Evolutionary conservation across 2,113 vertebrate genomes (phyloP), one percentile per base, ranked within the genome.

Genomic region (Panurus biarmicus): DNA sequence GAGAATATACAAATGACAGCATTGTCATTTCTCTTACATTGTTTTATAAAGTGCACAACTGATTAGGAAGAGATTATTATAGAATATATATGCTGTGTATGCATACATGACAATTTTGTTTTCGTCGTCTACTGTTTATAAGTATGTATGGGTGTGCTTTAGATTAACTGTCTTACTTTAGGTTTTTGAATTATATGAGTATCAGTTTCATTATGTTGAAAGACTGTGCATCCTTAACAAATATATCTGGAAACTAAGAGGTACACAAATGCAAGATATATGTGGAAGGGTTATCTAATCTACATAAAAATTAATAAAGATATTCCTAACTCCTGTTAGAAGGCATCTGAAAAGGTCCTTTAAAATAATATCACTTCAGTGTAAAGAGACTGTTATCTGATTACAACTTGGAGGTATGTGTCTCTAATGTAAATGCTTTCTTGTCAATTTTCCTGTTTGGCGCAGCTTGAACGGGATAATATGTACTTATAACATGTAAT

Each of bases 1-100:
- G 85, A 93, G 96, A 97, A 97, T 98, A 97, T 93, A 98, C 98
- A 98, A 98, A 98, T 98, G 98, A 98, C 98, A 97, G 97, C 94
- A 97, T 96, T 98, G 97, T 97, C 97, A 98, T 96, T 96, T 97
- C 89, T 90, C 88, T 97, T 95, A 97, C 95, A 97, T 94, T 98
- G 97, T 97, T 97, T 98, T 82, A 97, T 97, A 96, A 97, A 97
- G 85, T 94, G 96, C 94, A 96, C 91, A 95, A 96, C 92, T 98
- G 97, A 98, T 98, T 98, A 97, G 97, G 94, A 97, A 96, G 96
- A 96, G 94, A 96, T 97, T 97, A 97, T 97, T 97, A 96, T 57
- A 51, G 92, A 96, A 96, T 94, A 91, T 94, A 77, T 96, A 89
- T 6, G 21, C 89, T 79, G 58, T 93, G 83, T 95, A 81, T 93